Conservation (phyloP, 2,888 invertebrate species). For the Spisula solida region DNA sequence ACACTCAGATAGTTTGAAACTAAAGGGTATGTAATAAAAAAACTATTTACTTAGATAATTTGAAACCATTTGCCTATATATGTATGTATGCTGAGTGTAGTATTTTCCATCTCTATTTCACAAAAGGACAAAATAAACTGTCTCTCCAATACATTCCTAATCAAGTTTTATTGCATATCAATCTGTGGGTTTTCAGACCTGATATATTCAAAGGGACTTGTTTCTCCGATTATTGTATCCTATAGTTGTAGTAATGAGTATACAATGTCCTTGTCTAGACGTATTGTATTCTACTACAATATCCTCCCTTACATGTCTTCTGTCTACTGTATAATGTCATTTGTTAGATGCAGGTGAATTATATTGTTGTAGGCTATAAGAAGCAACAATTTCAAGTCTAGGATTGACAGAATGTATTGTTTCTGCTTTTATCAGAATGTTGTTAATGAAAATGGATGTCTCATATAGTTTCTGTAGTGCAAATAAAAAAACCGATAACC, state of each 20-base stretch:
- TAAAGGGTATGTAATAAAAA: too few relatives aligned
- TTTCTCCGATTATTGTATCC: not conserved
- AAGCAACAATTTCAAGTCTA: not conserved
- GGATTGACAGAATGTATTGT: not conserved
- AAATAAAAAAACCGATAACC: not conserved
- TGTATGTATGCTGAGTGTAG: too few relatives aligned
- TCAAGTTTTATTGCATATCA: too few relatives aligned
- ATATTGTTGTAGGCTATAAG: not conserved
- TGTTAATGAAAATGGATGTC: not conserved
- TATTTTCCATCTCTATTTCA: too few relatives aligned
- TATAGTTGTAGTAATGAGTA: not conserved
- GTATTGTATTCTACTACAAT: not conserved
- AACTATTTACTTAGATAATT: too few relatives aligned
- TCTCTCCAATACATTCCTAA: too few relatives aligned
- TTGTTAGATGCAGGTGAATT: not conserved
- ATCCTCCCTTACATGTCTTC: not conserved
- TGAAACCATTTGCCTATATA: too few relatives aligned
- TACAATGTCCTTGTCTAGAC: not conserved
- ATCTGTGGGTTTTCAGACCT: too few relatives aligned
- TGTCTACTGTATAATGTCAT: not conserved
- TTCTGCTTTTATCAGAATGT: not conserved
- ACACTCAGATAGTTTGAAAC: too few relatives aligned
- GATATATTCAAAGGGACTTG: too few relatives aligned
- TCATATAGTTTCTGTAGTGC: not conserved
- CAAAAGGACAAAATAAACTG: too few relatives aligned